Percentiles rank a stretch among this genome's conserved stretches.
Conservation (phyloP, 2,888 invertebrate genomes). For the Heliconius cydno region DNA sequence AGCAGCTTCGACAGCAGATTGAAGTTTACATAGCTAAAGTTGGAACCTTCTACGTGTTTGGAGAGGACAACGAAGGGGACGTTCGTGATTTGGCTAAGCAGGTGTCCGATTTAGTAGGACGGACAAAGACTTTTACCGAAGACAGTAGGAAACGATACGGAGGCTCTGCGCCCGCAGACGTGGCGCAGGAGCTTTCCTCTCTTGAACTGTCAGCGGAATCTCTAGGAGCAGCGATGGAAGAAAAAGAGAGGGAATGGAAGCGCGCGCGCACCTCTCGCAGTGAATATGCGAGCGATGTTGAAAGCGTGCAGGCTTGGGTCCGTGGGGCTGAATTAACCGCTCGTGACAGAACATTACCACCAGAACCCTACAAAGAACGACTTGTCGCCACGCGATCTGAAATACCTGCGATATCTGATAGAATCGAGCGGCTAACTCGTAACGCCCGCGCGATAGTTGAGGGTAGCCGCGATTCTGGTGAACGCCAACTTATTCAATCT, state of each 20-base stretch:
- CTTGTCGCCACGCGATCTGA: conserved; percentile 90
- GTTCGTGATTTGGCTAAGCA: conserved; percentile 83
- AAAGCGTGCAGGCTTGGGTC: conserved; percentile 92
- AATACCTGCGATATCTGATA: conserved; percentile 87
- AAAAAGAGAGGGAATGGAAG: conserved; percentile 93
- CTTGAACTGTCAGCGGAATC: conserved; percentile 92
- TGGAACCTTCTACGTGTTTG: conserved; percentile 89
- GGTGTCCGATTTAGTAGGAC: conserved; percentile 82
- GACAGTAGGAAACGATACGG: conserved; percentile 85
- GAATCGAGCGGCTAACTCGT: conserved; percentile 89
- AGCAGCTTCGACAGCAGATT: conserved; percentile 86
- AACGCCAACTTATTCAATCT: conserved; percentile 88
- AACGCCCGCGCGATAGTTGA: conserved; percentile 91
- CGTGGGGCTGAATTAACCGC: conserved; percentile 92
- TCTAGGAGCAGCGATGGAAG: conserved; percentile 91
- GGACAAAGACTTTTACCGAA: conserved; percentile 84
- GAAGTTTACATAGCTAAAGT: conserved; percentile 87
- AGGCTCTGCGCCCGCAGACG: conserved; percentile 88
- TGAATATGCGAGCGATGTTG: conserved; percentile 91
- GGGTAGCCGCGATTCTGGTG: conserved; percentile 90
- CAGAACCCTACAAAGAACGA: conserved; percentile 89
- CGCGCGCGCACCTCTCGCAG: conserved; percentile 91
- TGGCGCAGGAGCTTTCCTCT: conserved; percentile 90
- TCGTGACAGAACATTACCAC: conserved; percentile 91
- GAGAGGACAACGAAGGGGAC: conserved; percentile 86